Evolutionary conservation across 2,888 invertebrate genomes (phyloP).

Genomic region (Heliconius erato): DNA sequence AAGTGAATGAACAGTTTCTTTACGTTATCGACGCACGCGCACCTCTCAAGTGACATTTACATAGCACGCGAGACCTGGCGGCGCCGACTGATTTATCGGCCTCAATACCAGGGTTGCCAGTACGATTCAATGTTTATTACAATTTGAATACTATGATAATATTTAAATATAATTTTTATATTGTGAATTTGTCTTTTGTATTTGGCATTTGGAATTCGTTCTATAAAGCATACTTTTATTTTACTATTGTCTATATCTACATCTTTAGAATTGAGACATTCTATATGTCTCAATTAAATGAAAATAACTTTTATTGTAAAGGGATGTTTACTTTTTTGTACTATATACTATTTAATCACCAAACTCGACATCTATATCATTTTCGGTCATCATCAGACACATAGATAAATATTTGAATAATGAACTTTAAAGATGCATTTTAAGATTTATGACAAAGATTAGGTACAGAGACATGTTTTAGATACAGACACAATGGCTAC

Average conservation of each 20-base stretch:
- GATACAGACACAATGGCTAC: background rate
- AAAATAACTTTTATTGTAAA: too few relatives aligned
- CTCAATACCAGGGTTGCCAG: slow-evolving; percentile 46
- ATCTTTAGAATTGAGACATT: too few relatives aligned
- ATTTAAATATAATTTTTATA: slow-evolving; percentile 8
- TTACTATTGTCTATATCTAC: too few relatives aligned
- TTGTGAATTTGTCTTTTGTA: background rate
- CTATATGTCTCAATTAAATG: too few relatives aligned
- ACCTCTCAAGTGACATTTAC: slow-evolving; percentile 51
- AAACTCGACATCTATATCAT: too few relatives aligned
- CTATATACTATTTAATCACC: background rate
- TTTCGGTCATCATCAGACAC: background rate
- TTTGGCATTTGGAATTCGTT: background rate
- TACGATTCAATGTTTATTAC: slow-evolving; percentile 26
- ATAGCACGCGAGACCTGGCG: slow-evolving; percentile 68
- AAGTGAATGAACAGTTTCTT: slow-evolving; percentile 34
- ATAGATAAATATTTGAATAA: background rate
- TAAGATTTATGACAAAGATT: background rate
- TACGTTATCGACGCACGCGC: slow-evolving; percentile 39
- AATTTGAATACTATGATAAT: slow-evolving; percentile 25
- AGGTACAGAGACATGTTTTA: background rate
- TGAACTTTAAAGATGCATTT: too few relatives aligned
- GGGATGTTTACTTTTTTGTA: background rate
- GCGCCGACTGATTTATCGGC: slow-evolving; percentile 69
- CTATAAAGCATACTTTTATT: background rate